These are phyloP conservation scores for Melanotus villosus DNA, from an alignment of 2,888 invertebrate genomes.

Conservation along the genomic window DNA sequence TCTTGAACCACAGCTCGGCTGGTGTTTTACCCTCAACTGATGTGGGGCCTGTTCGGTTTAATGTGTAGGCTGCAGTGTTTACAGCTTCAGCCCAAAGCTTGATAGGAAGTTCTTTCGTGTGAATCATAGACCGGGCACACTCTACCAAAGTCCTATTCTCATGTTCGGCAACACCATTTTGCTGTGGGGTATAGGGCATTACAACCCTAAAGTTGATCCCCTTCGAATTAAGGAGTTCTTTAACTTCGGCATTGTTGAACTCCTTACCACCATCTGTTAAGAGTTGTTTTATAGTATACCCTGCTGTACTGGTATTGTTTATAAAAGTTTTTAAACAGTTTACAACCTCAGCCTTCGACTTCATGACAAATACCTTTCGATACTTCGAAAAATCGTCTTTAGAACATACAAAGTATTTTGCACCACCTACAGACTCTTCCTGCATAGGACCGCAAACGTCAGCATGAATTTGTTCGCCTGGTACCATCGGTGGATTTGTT, in stretches of 20 bases:
- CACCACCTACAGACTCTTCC: too few species aligned
- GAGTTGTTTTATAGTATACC: slow-evolving; percentile 27
- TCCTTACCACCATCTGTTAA: slow-evolving; percentile 39
- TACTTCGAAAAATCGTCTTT: slow-evolving; percentile 54
- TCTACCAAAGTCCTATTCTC: too few species aligned
- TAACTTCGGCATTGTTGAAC: slow-evolving; percentile 37
- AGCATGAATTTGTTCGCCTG: too few species aligned
- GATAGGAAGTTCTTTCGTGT: slow-evolving; percentile 3
- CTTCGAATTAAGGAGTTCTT: neutral
- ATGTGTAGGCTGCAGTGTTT: too few species aligned
- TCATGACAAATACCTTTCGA: slow-evolving; percentile 53
- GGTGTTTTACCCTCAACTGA: too few species aligned
- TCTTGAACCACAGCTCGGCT: too few species aligned
- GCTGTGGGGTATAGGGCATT: slow-evolving; percentile 19
- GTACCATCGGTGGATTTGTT: slow-evolving; percentile 41
- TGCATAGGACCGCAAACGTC: slow-evolving; percentile 51
- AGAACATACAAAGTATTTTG: slow-evolving; percentile 53
- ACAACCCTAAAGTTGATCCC: neutral
- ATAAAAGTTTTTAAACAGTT: slow-evolving; percentile 30
- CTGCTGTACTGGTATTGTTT: slow-evolving; percentile 15
- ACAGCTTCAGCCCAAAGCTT: too few species aligned
- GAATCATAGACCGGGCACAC: slow-evolving; percentile 23
- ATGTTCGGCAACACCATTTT: slow-evolving; percentile 21
- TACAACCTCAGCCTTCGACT: slow-evolving; percentile 41
- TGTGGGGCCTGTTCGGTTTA: too few species aligned